Evolutionary conservation across 2,797 vertebrate species (phyloP), one percentile per base, ranked within the genome.

Genomic region (Mormyrops attenuatus): DNA sequence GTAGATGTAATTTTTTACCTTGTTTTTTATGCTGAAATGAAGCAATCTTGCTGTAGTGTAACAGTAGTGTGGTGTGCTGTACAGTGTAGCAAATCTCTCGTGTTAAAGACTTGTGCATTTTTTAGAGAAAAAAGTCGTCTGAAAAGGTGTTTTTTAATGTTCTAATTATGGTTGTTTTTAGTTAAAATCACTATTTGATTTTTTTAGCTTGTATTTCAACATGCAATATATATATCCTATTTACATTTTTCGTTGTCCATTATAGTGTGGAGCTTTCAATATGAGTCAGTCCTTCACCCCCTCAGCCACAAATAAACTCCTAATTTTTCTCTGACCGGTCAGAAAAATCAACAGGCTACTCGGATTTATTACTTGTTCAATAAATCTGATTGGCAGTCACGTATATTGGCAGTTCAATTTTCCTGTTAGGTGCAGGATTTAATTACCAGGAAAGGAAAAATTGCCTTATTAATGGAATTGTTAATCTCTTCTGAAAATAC

Each of bases 381-480:
- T 77, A 77, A 87, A 87, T n/a, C 85, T 57, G 34, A 89, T 89
- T 69, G 49, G 69, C 85, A 87, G 41, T 87, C 73, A 87, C 80
- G 41, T 77, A 41, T 30, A 87, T 87, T 57, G 89, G 47, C 85
- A 47, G 85, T 87, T 87, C 47, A 20, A 80, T 89, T 89, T 87
- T 77, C 89, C 49, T 77, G 52, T 89, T 73, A 87, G 63, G 30
- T 34, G 8, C 41, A 85, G 44, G 60, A 41, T 50, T 87, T 87
- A 87, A 89, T 89, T 87, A 87, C 34, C 57, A 52, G 89, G 84
- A 53, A 73, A 53, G 44, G 22, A 85, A 87, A 57, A 89, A 85
- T n/a, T 69, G 60, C 82, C 26, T 20, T 47, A 41, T 85, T 86
- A 69, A 89, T 89, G 57, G 26, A 60, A 86, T 73, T 44, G 85